Base-by-base conservation (phyloP, 1,140 invertebrate genomes). In the Megalonaias nervosa region DNA sequence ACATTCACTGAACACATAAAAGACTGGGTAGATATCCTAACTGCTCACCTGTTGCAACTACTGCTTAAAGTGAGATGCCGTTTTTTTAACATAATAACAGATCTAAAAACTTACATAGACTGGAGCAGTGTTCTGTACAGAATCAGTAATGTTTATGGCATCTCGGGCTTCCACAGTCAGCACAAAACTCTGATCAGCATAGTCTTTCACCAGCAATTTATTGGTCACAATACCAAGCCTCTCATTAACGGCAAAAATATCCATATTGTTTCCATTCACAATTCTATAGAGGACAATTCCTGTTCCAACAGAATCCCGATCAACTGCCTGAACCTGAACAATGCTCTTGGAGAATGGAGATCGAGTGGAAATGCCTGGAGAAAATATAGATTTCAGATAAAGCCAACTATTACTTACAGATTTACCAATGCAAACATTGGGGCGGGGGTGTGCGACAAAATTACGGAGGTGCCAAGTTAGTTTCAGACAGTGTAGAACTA, bases 271-370 rank as follows among this genome's bases (percentile, higher is more conserved):
- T 61, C 38, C 26, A 64, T 59, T 59, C 6, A 65, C 23, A 19
- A 73, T 19, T 9, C 55, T 59, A 21, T 73, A 74, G 17, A 65
- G 21, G 4, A 75, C 71, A 5, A 81, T 64, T 13, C 70, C 74
- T 15, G 74, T 58, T 11, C 74, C 70, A 17, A 75, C 15, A 59
- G 58, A 71, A 64, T 76, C 77, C 56, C 74, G 72, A 67, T 84
- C 82, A 61, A 61, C 71, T 15, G 80, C 82, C 17, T 75, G 69
- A 19, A 82, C 75, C 12, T 61, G 62, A 56, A 88, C 15, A 61
- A 88, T 85, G 59, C 82, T 85, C 75, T 85, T 75, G 9, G 72
- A 76, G 62, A 81, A 82, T 5, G 83, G 79, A 17, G 85, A 77
- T 15, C 81, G 72, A 0, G 68, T 77, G 1, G 86, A 83, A 16